Evolutionary conservation across 1,140 invertebrate species (phyloP), one percentile per base, ranked within the genome.

Genomic region (Thrips palmi): DNA sequence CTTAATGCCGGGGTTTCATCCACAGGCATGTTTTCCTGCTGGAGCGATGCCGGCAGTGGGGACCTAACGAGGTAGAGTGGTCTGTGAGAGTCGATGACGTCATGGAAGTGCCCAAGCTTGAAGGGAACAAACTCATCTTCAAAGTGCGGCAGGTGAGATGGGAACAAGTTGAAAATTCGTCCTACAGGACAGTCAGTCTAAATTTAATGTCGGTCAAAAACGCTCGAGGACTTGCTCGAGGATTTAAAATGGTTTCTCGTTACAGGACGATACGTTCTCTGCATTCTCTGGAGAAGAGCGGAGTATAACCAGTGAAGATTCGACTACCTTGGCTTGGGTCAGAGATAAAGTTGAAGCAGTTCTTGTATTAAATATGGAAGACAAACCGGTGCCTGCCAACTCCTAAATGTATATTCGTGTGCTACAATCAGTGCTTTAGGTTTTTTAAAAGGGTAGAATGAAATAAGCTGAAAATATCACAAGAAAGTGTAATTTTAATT

Each of bases 11-110:
- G 45, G 35, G 44, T 41, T 39, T 37, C 48, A 14, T 48, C 60
- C 59, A 34, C 51, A 84, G 81, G 45, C 72, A 77, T 54, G 64
- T 87, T 38, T 70, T 83, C 52, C 59, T 79, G 33, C 58, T 81
- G 33, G 72, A 79, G 45, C 76, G 77, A 42, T 70, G 68, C 45
- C 65, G 68, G 24, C 57, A 71, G 20, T 78, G 75, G 66, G 71
- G 72, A 31, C 64, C 69, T 2, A 83, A 79, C 74, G 75, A 75
- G 43, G 62, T 80, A 12, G 76, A 81, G 52, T 84, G 80, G 81
- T 60, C 62, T 19, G 63, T 81, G 4, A 64, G 71, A 43, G 62
- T 80, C n/a, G 72, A 80, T 48, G 70, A 79, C 47, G 64, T 87
- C 15, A 61, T 79, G 32, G 73, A 72, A 27, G 67, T 76, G 22